These are phyloP conservation scores for Pseudorectes ferrugineus DNA, from an alignment of 2,113 vertebrate species.

Conservation along the genomic window DNA sequence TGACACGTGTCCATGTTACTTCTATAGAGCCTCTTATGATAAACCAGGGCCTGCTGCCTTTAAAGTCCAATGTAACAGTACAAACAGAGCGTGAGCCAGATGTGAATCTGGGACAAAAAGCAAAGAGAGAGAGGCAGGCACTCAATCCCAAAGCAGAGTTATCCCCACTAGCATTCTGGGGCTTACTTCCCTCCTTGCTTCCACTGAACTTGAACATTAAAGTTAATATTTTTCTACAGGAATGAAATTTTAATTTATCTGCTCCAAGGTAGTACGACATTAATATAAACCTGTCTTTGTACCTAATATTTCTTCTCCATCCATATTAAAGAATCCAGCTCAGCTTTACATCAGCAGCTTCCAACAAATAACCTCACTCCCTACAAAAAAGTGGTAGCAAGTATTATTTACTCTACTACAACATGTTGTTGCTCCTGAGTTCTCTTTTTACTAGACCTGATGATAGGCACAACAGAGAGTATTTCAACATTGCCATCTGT, in stretches of 20 bases:
- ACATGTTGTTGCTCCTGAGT: slow-evolving; percentile 40
- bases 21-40: not conserved
- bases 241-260: not conserved
- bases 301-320: not conserved
- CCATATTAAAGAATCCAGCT: not conserved
- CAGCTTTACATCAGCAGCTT: not conserved
- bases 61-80: not conserved
- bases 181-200: not conserved
- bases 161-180: not conserved
- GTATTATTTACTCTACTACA: slow-evolving; percentile 41
- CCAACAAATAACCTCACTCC: not conserved
- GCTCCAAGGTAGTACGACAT: not conserved
- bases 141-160: not conserved
- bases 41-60: not conserved
- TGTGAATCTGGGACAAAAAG: not conserved
- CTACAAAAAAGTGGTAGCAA: not conserved
- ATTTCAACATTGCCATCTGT: slow-evolving; percentile 63
- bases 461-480: slow-evolving; percentile 56
- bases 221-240: not conserved
- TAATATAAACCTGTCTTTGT: not conserved
- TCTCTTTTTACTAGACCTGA: slow-evolving; percentile 54
- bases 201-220: not conserved
- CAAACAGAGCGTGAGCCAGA: not conserved
- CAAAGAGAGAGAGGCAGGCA: not conserved
- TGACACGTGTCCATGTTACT: accelerated